Evolutionary conservation across 2,113 vertebrate species (phyloP), one percentile per base, ranked within the genome.

Genomic region (Nesoenas mayeri): DNA sequence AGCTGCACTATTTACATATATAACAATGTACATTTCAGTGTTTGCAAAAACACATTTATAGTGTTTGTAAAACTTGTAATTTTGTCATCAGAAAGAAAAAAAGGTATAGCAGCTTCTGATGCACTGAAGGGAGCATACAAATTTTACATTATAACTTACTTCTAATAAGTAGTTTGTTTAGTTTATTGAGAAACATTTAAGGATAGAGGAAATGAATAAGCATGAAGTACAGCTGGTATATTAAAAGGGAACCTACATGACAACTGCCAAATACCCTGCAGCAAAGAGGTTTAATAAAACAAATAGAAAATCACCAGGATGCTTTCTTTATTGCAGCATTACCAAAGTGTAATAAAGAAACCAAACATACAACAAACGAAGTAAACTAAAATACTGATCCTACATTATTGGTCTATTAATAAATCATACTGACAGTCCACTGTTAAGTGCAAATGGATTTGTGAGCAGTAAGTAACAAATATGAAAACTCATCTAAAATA

Each of bases 241-340:
- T 97, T 97, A 96, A 97, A 97, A 91, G 77, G 53, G 81, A 98
- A 93, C 96, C 79, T 96, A 94, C 95, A 97, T 97, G 97, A 98
- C 94, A 97, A 98, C 91, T 95, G 91, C 93, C 85, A 92, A 90
- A 94, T 97, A 96, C 94, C 97, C 95, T 86, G 79, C 74, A 97
- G 97, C 96, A 97, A 94, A 84, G 79, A 87, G 69, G 81, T 96
- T 98, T 98, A 98, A 97, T 98, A 97, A 97, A 98, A 97, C 88
- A 98, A 97, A 97, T 89, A 98, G 97, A 97, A 97, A 97, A 91
- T 3, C 94, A 96, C 96, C 95, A 95, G 97, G 95, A 96, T 97
- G 94, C 96, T 97, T 96, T 94, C 95, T 97, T 97, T 97, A 97
- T 96, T 96, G 91, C 78, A 89, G 28, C 60, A 82, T 96, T 96